Base-by-base conservation (phyloP, 1,140 invertebrate genomes). In the Pseudomyrmex pallidus region DNA sequence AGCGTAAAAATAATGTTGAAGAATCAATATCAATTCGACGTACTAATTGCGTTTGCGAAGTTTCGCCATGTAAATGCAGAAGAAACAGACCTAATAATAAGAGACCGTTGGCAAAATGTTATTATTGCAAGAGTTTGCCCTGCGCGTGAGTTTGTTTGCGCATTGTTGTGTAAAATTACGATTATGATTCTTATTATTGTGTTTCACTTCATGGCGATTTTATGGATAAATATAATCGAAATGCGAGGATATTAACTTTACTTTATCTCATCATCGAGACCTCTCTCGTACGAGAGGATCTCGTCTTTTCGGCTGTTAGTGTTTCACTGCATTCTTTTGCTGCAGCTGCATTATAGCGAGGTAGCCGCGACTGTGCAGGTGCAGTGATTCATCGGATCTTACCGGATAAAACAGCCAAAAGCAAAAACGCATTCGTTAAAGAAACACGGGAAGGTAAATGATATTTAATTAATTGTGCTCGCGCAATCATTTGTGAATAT, bases 51-150 rank as follows among this genome's bases (percentile, higher is more conserved):
- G 61, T 17, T 52, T 91, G 90, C 59, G 57, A 72, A 82, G 61
- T 70, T 2, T 74, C 83, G n/a, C 87, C 89, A 8, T 91, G 90
- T 74, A 72, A 82, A 73, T 91, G 90, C 61, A 82, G 72, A 12
- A 87, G 72, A 76, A 25, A 25, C 0, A 84, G 57, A 66, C 50
- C 83, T 2, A 62, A 10, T 2, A 64, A 57, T 7, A 90, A 78
- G 12, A 90, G 72, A 52, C 86, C 90, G 1, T 80, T 73, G 20
- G 89, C 91, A 8, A 92, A 91, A 35, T 93, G 91, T 87, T 93
- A 89, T 83, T 92, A 91, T 57, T 93, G 92, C 82, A 92, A 92
- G 85, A 89, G 9, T 67, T 86, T 84, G 17, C 92, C 92, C 1
- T 93, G 92, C 86, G 78, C 63, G 92, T 91, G 63, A 90, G 87